Evolutionary conservation across 2,888 invertebrate genomes (phyloP).

Genomic region (Trileptium ribeirensis): DNA sequence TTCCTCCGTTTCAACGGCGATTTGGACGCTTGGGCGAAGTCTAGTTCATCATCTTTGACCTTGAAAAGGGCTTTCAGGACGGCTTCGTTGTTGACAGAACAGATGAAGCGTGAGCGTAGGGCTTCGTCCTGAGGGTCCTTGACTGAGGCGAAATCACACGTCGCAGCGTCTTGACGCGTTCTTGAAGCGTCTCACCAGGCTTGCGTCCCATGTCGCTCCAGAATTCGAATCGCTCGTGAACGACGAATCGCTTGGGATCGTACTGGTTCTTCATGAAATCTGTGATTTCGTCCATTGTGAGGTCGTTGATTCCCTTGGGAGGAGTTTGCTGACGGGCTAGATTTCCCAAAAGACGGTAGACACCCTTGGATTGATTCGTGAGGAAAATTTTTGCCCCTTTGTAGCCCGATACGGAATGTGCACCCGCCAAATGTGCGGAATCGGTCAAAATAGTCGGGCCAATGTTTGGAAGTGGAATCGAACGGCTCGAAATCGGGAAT

Average conservation of each 20-base stretch:
- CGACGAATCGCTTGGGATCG: constrained; percentile 30
- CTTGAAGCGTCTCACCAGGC: constrained; percentile 34
- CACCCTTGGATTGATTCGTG: neutral
- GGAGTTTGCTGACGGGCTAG: neutral
- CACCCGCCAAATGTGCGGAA: constrained; percentile 1
- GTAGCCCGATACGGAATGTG: neutral
- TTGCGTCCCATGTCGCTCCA: constrained; percentile 33
- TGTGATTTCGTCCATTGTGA: constrained; percentile 4
- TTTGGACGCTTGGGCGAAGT: constrained; percentile 28
- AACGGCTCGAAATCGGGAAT: constrained; percentile 6
- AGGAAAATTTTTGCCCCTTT: neutral
- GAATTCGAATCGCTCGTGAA: constrained; percentile 31
- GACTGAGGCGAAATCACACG: constrained; percentile 30
- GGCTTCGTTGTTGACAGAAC: constrained; percentile 28
- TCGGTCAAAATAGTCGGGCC: neutral
- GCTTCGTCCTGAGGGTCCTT: neutral
- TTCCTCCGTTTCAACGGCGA: constrained; percentile 35
- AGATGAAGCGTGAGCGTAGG: constrained; percentile 22
- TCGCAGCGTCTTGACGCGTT: constrained; percentile 34
- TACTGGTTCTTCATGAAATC: constrained; percentile 24
- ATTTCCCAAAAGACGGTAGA: constrained; percentile 1
- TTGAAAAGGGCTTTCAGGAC: constrained; percentile 34
- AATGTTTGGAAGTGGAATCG: neutral
- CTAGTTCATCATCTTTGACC: constrained; percentile 31
- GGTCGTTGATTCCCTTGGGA: constrained; percentile 9